Conservation (phyloP, 1,140 invertebrate genomes). For the Anagrus nilaparvatae region DNA sequence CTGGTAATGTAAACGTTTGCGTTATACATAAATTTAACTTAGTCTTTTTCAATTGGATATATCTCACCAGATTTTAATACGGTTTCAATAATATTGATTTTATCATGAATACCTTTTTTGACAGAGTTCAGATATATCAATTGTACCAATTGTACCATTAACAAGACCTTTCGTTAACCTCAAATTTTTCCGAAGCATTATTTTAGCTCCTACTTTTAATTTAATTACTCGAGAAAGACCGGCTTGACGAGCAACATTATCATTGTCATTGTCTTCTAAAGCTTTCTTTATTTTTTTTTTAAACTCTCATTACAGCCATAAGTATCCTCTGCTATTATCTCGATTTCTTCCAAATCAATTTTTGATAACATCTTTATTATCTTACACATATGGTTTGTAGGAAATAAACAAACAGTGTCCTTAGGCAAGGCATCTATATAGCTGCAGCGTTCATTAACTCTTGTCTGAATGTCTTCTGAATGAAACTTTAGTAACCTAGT, state of each 20-base stretch:
- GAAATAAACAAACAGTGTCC: conserved; percentile 19
- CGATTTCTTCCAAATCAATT: conserved; percentile 19
- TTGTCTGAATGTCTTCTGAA: not conserved
- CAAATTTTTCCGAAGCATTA: conserved; percentile 30
- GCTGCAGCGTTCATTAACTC: conserved; percentile 19
- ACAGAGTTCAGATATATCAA: conserved; percentile 12
- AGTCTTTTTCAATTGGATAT: conserved; percentile 10
- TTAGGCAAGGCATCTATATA: conserved; percentile 16
- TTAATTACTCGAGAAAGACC: conserved; percentile 14
- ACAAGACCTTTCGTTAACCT: conserved; percentile 23
- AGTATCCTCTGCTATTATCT: conserved; percentile 20
- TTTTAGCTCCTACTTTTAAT: conserved; percentile 24
- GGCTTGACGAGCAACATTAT: conserved; percentile 12
- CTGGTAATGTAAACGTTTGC: conserved; percentile 13
- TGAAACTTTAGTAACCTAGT: conserved; percentile 15
- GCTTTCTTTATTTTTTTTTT: conserved; percentile 17
- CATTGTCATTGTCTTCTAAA: conserved; percentile 14
- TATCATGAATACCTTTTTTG: not conserved
- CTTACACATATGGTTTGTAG: conserved; percentile 17
- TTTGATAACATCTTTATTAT: conserved; percentile 19
- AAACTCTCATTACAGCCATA: conserved; percentile 11
- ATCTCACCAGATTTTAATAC: conserved; percentile 1
- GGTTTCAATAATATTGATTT: not conserved
- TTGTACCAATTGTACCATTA: conserved; percentile 20
- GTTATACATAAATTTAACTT: conserved; percentile 18